Evolutionary conservation across 2,888 invertebrate species (phyloP).

Genomic region (Lepidocyrtinus sp.): DNA sequence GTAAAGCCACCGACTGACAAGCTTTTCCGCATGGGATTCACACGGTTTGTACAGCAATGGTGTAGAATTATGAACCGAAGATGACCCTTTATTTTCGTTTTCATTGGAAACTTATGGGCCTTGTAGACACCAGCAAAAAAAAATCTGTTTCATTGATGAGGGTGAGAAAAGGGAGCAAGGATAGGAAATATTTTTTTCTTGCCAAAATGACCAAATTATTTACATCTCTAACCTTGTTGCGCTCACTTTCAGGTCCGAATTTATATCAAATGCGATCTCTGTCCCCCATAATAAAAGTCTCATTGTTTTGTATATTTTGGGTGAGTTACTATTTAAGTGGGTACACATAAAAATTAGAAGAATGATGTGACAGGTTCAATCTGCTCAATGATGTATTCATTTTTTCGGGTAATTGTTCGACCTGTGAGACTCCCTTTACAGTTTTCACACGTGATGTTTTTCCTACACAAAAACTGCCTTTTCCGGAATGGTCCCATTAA

Average conservation of each 20-base stretch:
- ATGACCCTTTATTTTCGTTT: constrained; percentile 29
- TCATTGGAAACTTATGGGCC: constrained; percentile 21
- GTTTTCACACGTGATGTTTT: background rate
- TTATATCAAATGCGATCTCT: constrained; percentile 29
- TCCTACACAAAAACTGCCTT: background rate
- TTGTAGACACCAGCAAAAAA: constrained; percentile 32
- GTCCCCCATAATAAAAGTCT: background rate
- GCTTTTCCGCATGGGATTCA: background rate
- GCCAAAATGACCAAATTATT: constrained; percentile 42
- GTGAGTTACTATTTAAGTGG: too few relatives aligned
- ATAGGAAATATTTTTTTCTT: constrained; percentile 4
- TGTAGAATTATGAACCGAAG: constrained; percentile 7
- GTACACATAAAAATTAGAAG: too few relatives aligned
- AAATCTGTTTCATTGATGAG: constrained; percentile 37
- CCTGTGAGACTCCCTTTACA: background rate
- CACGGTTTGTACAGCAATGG: background rate
- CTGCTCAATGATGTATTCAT: too few relatives aligned
- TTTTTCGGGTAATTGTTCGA: too few relatives aligned
- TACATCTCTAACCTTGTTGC: too few relatives aligned
- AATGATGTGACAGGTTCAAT: too few relatives aligned
- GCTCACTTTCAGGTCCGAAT: too few relatives aligned
- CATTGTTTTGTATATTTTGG: background rate
- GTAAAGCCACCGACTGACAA: background rate
- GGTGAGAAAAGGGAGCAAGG: constrained; percentile 41
- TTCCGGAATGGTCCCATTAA: background rate